These are phyloP conservation scores for Podarcis raffonei DNA, from an alignment of 2,113 vertebrate species.

Conservation along the genomic window DNA sequence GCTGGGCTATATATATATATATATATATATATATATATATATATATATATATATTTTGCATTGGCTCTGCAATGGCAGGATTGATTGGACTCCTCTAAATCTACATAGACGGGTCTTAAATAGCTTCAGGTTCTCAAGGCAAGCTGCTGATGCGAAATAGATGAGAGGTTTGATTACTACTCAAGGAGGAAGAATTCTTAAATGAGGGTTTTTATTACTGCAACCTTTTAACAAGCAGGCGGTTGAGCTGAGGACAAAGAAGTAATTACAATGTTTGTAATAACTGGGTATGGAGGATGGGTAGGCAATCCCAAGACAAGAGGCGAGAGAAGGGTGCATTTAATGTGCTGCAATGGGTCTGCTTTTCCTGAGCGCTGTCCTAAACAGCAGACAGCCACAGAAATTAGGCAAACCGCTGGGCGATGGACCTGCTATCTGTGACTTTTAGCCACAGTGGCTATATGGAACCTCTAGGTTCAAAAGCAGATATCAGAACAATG, in stretches of 20 bases:
- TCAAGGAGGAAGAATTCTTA: constrained; percentile 52
- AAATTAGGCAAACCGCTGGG: background rate
- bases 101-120: constrained; percentile 17
- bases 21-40: no score
- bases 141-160: constrained; percentile 45
- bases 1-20: no score
- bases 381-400: constrained; percentile 29
- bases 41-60: no score
- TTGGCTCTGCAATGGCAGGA: constrained; percentile 24
- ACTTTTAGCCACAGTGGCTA: background rate
- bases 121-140: background rate
- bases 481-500: background rate
- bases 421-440: background rate
- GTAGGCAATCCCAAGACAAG: constrained; percentile 46
- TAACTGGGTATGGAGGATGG: constrained; percentile 17
- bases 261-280: constrained; percentile 62
- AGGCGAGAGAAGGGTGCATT: constrained; percentile 43
- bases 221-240: constrained; percentile 56
- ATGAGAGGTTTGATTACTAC: constrained; percentile 56
- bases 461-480: background rate
- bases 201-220: constrained; percentile 50
- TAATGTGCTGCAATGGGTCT: constrained; percentile 16
- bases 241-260: constrained; percentile 54
- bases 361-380: constrained; percentile 19
- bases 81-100: constrained; percentile 32